These are phyloP conservation scores for Chaetura pelagica DNA, from an alignment of 2,113 vertebrate species.

Conservation along the genomic window DNA sequence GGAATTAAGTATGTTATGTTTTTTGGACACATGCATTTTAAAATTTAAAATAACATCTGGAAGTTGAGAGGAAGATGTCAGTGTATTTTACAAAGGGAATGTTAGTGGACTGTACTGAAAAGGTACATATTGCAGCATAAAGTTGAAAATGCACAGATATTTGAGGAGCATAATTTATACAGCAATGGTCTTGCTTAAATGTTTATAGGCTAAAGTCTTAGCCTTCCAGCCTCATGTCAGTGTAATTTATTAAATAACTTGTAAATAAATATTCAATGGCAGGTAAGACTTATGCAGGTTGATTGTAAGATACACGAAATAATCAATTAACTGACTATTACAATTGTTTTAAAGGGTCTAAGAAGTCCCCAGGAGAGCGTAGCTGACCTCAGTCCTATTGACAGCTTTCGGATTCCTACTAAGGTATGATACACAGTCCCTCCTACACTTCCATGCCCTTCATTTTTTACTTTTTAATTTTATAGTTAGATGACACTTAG, in stretches of 20 bases:
- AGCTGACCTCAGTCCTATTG: slow-evolving; percentile 92
- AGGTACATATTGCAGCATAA: background rate
- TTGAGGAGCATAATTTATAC: background rate
- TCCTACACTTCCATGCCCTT: background rate
- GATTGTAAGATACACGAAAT: background rate
- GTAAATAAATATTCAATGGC: background rate
- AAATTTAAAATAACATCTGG: background rate
- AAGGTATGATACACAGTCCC: slow-evolving; percentile 80
- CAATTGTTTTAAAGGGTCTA: slow-evolving; percentile 82
- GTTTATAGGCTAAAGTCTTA: background rate
- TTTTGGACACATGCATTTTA: background rate
- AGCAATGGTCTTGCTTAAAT: background rate
- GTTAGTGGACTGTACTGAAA: background rate
- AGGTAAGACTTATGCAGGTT: background rate
- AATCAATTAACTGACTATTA: background rate
- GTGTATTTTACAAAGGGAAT: background rate
- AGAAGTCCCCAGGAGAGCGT: slow-evolving; percentile 94
- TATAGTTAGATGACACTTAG: background rate
- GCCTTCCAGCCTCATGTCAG: background rate
- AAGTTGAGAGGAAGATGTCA: background rate
- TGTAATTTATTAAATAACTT: background rate
- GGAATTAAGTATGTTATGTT: background rate
- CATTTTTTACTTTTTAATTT: background rate
- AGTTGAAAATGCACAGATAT: background rate
- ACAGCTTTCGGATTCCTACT: slow-evolving; percentile 90